Evolutionary conservation across 2,888 invertebrate species (phyloP).

Genomic region (Phalera bucephala): DNA sequence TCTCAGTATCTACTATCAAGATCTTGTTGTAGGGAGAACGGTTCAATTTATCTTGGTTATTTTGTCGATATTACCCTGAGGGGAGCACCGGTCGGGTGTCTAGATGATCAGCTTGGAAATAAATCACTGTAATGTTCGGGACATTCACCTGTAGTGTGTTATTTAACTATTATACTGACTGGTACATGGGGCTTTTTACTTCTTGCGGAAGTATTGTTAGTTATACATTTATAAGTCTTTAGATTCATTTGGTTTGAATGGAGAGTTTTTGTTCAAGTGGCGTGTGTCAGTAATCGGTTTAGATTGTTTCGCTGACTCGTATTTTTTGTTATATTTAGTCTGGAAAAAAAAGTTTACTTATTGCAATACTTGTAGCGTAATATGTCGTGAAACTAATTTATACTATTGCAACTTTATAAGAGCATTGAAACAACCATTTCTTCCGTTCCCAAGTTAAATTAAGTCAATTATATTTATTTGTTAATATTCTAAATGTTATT

Average conservation of each 20-base stretch:
- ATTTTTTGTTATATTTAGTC: no score
- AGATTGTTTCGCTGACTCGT: no score
- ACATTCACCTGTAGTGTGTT: constrained; percentile 62
- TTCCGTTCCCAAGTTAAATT: no score
- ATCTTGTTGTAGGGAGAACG: constrained; percentile 29
- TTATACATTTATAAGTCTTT: constrained; percentile 22
- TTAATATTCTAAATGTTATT: no score
- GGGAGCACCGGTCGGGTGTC: constrained; percentile 37
- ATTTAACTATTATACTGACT: no score
- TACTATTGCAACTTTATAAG: no score
- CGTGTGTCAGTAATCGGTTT: constrained; percentile 26
- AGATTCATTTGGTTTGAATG: constrained; percentile 21
- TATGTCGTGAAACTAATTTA: no score
- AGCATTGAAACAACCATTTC: no score
- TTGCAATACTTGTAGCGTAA: no score
- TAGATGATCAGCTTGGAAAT: constrained; percentile 54
- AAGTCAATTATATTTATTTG: no score
- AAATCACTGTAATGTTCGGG: constrained; percentile 60
- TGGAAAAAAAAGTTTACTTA: no score
- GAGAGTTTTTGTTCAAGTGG: constrained; percentile 6
- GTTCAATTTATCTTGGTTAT: constrained; percentile 44
- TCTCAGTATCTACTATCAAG: constrained; percentile 30
- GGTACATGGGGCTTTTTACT: constrained; percentile 31
- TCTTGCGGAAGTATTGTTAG: constrained; percentile 13
- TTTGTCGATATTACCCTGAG: constrained; percentile 37